Conservation (phyloP, 92 coral and sea anemone genomes). For the Porites rus region DNA sequence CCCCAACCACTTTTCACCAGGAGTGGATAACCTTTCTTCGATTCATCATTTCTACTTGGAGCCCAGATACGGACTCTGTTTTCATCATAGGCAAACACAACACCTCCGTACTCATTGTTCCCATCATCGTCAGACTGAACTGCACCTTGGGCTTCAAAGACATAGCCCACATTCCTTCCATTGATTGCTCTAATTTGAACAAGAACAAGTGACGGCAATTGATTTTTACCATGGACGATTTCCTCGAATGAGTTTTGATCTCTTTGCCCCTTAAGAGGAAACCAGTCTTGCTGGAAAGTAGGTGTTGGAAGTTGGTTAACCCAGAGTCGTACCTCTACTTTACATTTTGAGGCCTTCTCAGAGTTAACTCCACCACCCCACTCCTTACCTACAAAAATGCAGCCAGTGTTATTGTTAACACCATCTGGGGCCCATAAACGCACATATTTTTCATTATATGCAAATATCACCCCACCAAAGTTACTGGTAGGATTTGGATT, state of each 20-base stretch:
- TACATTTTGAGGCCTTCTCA: conserved; percentile 78
- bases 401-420: conserved; percentile 70
- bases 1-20: conserved; percentile 95
- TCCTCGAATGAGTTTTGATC: conserved; percentile 64
- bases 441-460: conserved; percentile 82
- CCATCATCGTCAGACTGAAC: conserved; percentile 84
- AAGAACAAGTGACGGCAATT: conserved; percentile 74
- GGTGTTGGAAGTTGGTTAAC: conserved; percentile 83
- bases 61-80: conserved; percentile 91
- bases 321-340: conserved; percentile 83
- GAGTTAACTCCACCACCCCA: conserved; percentile 79
- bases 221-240: conserved; percentile 54
- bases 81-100: conserved; percentile 86
- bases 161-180: conserved; percentile 70
- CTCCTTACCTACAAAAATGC: conserved; percentile 81
- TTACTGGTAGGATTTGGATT: conserved; percentile 70
- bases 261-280: conserved; percentile 66
- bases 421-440: conserved; percentile 89
- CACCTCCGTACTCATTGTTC: conserved; percentile 87
- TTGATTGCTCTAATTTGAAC: conserved; percentile 73
- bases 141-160: conserved; percentile 93
- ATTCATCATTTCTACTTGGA: conserved; percentile 76
- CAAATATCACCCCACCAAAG: conserved; percentile 97
- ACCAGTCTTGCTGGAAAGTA: conserved; percentile 80
- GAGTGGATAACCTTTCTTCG: conserved; percentile 81